These are phyloP conservation scores for Erpornis zantholeuca DNA, from an alignment of 2,113 vertebrate genomes.

Conservation along the genomic window DNA sequence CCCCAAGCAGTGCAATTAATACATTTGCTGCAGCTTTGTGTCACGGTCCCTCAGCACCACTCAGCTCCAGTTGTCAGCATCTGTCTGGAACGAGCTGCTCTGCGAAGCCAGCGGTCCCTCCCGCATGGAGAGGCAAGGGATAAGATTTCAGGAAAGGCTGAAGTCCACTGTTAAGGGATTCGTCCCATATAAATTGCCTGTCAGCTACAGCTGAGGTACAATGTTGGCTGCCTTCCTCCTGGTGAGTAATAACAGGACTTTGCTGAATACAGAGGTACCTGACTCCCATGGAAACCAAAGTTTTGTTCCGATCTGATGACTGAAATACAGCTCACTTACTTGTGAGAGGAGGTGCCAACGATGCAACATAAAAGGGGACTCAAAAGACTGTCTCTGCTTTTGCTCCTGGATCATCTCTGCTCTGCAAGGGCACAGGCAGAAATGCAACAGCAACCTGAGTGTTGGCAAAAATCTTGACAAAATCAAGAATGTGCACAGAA, in stretches of 20 bases:
- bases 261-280: neutral
- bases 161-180: slow-evolving; percentile 8
- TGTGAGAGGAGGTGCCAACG: neutral
- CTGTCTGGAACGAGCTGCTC: slow-evolving; percentile 15
- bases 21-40: neutral
- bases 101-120: neutral
- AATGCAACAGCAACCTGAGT: neutral
- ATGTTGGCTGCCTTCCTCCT: neutral
- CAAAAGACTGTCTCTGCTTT: neutral
- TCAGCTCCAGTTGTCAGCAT: slow-evolving; percentile 50
- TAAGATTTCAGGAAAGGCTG: slow-evolving; percentile 26
- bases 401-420: neutral
- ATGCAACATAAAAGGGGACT: neutral
- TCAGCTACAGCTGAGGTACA: neutral
- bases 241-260: neutral
- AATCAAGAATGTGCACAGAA: neutral
- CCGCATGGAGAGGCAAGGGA: neutral
- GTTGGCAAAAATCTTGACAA: neutral
- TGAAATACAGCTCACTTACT: neutral
- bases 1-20: neutral
- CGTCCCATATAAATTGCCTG: neutral
- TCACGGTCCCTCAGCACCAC: neutral
- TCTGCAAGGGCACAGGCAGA: neutral
- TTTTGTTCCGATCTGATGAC: neutral
- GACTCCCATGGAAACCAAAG: slow-evolving; percentile 18